Evolutionary conservation across 2,113 vertebrate genomes (phyloP).

Genomic region (Synodontis membranacea): DNA sequence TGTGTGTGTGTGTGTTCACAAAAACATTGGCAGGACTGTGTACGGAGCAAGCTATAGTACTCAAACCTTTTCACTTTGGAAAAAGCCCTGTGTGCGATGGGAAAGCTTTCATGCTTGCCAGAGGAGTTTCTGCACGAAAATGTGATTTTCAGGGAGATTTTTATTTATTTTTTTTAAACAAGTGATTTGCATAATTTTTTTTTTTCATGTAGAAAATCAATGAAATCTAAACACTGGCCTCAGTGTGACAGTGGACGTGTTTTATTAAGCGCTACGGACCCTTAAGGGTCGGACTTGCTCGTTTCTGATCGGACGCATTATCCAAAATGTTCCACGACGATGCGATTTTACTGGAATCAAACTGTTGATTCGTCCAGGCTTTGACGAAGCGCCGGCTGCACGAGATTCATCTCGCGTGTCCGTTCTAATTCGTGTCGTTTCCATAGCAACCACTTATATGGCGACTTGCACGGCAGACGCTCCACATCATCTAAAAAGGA

Average conservation of each 20-base stretch:
- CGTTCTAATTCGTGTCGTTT: background rate
- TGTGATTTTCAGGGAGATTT: background rate
- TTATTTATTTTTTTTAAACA: background rate
- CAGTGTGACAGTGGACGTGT: background rate
- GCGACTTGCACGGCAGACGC: background rate
- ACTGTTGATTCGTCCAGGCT: too few species aligned
- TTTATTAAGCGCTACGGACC: background rate
- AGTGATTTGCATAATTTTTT: background rate
- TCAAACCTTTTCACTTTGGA: constrained; percentile 11
- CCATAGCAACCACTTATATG: background rate
- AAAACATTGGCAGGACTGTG: constrained; percentile 33
- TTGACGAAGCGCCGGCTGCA: too few species aligned
- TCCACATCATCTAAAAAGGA: too few species aligned
- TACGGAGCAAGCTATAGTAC: background rate
- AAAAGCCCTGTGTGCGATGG: background rate
- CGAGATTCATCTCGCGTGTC: too few species aligned
- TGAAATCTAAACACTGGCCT: background rate
- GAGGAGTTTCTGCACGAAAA: background rate
- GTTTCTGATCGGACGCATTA: background rate
- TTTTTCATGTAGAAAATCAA: background rate
- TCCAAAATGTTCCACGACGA: too few species aligned
- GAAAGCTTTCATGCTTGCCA: background rate
- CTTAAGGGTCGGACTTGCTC: background rate
- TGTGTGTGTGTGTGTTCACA: constrained; percentile 1
- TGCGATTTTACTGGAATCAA: too few species aligned